Percentiles rank a stretch among this genome's conserved stretches.
phyloP scores from a whole-genome alignment of 2,797 vertebrate genomes.

The Gadopsis bispinosus region DNA sequence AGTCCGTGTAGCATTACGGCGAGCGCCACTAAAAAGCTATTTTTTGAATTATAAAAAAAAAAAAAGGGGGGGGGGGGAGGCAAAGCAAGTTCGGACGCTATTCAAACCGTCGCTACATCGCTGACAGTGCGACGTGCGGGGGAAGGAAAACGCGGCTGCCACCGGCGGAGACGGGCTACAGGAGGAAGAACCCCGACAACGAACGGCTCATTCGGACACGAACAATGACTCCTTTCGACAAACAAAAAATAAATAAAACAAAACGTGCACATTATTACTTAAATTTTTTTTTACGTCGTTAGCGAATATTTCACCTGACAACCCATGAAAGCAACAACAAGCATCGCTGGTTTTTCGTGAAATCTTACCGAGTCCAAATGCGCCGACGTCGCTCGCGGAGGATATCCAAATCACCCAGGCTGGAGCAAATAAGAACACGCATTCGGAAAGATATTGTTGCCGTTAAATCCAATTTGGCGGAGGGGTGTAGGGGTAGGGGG shows the following conservation, averaged over 20 bases:
- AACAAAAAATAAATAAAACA: neutral
- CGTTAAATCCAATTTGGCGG: slow-evolving; percentile 76
- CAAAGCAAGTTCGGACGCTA: slow-evolving; percentile 24
- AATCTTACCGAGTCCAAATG: slow-evolving; percentile 79
- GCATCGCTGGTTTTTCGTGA: slow-evolving; percentile 43
- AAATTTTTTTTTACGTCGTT: fast-evolving
- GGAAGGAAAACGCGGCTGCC: slow-evolving; percentile 66
- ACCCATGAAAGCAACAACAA: slow-evolving; percentile 20
- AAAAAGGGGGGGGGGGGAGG: neutral
- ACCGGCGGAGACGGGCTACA: slow-evolving; percentile 43
- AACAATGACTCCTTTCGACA: neutral
- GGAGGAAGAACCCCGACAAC: slow-evolving; percentile 35
- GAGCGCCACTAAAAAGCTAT: neutral
- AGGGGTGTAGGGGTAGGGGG: neutral
- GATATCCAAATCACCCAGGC: slow-evolving; percentile 75
- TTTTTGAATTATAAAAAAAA: neutral
- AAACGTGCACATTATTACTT: neutral
- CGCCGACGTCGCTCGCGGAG: slow-evolving; percentile 64
- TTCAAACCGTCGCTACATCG: slow-evolving; percentile 2
- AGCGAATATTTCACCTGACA: neutral
- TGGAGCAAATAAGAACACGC: slow-evolving; percentile 56
- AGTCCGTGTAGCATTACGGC: neutral
- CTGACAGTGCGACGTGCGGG: slow-evolving; percentile 14
- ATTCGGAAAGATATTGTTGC: slow-evolving; percentile 45
- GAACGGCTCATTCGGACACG: slow-evolving; percentile 8